Base-by-base conservation (phyloP, 1,140 invertebrate species). In the Plodia interpunctella region DNA sequence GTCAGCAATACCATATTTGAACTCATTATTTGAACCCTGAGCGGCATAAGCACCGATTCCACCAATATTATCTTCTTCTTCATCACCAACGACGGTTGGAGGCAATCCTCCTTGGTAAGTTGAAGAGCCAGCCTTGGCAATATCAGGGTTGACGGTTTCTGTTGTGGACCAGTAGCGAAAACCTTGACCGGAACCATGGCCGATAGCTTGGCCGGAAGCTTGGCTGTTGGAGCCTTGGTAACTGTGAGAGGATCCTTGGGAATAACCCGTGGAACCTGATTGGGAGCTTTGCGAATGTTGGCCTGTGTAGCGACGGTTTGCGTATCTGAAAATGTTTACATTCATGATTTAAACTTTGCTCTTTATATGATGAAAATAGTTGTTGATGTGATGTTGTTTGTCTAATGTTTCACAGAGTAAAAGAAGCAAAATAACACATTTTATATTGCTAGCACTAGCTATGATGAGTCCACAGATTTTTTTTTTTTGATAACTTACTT, bases 81-180 rank as follows among this genome's bases (percentile, higher is more conserved):
- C 80, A 57, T 87, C 83, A 18, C 78, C 79, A 8, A 85, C 80
- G 2, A 80, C 75, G 1, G 82, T 85, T 0, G 78, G 66, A 13
- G 72, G 72, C 13, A 74, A 60, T 0, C 63, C 64, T 19, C 74
- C 76, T 59, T 70, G 72, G 68, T 74, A 88, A n/a, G 75, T 91
- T 51, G 61, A 83, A 5, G 74, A 90, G 64, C 68, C 91, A 13
- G 80, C 80, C 50, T 90, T 90, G 63, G 83, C 78, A 5, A 90
- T 59, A 18, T 90, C 83, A 18, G 82, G 69, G 54, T 91, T 90
- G 11, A 90, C 79, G 0, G 87, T 90, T 71, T 90, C 88, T n/a
- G 90, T 90, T 0, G 88, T 90, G 5, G 79, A 82, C 84, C 90
- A 75, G 60, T 74, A 68, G 1, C 81, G 74, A 38, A 86, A 81